phyloP scores from a whole-genome alignment of 2,888 invertebrate species.

The Xestia xanthographa region DNA sequence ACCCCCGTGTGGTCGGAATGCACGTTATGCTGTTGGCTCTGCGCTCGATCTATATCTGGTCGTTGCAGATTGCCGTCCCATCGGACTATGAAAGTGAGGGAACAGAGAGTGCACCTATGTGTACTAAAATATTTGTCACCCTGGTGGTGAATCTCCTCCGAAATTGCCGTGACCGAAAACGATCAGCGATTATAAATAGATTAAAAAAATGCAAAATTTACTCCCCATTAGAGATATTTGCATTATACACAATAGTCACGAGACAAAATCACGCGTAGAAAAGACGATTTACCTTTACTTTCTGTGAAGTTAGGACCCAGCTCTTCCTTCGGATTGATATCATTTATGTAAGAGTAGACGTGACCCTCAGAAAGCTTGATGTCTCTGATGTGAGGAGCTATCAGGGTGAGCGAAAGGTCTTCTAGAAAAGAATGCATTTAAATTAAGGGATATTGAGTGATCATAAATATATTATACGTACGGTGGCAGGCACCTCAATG shows the following conservation, averaged over 20 bases:
- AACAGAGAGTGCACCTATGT: no score
- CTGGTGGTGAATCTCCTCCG: not conserved
- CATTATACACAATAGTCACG: not conserved
- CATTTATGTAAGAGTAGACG: conserved; percentile 59
- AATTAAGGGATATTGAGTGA: not conserved
- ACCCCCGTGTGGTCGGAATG: no score
- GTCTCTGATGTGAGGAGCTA: conserved; percentile 64
- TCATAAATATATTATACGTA: not conserved
- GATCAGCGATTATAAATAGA: not conserved
- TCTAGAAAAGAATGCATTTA: conserved; percentile 56
- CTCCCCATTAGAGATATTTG: not conserved
- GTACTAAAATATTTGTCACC: not conserved
- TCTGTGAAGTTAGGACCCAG: conserved; percentile 62
- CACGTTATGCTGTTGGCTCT: no score
- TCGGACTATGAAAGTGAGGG: not conserved
- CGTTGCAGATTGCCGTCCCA: not conserved
- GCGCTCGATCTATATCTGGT: no score
- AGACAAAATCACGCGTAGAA: not conserved
- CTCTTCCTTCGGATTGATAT: conserved; percentile 35
- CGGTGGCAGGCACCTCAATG: not conserved
- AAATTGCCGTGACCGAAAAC: no score
- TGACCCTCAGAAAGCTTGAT: conserved; percentile 56
- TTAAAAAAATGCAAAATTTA: not conserved
- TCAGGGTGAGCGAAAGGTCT: conserved; percentile 69
- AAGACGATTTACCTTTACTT: conserved; percentile 64